Evolutionary conservation across 2,888 invertebrate species (phyloP), one percentile per base, ranked within the genome.

Genomic region (Dicycla oo): DNA sequence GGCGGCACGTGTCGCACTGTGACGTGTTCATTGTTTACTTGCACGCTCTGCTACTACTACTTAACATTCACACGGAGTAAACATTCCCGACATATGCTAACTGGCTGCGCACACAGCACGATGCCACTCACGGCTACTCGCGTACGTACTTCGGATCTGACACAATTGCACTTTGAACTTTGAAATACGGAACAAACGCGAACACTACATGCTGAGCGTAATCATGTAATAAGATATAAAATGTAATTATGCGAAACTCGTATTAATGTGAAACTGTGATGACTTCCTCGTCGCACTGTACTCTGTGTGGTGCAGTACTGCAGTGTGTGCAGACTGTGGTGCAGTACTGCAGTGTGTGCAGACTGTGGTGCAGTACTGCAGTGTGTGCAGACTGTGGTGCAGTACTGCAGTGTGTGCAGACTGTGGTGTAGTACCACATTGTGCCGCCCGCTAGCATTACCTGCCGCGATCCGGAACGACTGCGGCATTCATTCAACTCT

Each of bases 21-120:
- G 61, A 38, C 67, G 63, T 30, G 10, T 38, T 18, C 34, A 3
- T 3, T 73, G 73, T 81, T 77, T 69, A 76, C 72, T 68, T 80
- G 63, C 62, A 49, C 68, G 58, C 69, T 66, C 57, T 8, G 65
- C 72, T 65, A 34, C n/a, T n/a, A 62, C 56, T 73, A 69, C 54
- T 67, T 66, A 57, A 53, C 56, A 73, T 62, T 30, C 45, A 13
- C 73, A 11, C 57, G 23, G 11, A 45, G 57, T 43, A 56, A 47
- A 80, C 30, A 45, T 34, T 53, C 43, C 58, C 43, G 49, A 62
- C 56, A 51, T 4, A 5, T 58, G 80, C 61, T 66, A 77, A 77
- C 62, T 51, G 13, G 20, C 6, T 23, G 47, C 47, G 49, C 53
- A 54, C 76, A 62, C 30, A 20, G 18, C 45, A 30, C 65, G 49